phyloP scores from a whole-genome alignment of 2,113 vertebrate genomes.

The Osmerus mordax region DNA sequence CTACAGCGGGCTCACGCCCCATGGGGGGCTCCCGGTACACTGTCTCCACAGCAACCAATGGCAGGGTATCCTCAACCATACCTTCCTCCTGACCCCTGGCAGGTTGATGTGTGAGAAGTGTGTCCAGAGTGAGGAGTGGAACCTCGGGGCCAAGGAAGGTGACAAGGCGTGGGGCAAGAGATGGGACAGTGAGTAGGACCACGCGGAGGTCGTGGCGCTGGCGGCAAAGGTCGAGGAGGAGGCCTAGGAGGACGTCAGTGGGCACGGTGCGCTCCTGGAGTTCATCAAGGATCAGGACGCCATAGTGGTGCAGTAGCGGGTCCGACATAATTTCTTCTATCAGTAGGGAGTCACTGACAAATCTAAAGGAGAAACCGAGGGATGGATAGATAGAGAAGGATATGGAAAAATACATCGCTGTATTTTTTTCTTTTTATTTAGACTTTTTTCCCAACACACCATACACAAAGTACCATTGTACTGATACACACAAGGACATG shows the following conservation, averaged over 20 bases:
- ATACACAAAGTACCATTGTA: too few species aligned
- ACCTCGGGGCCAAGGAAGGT: constrained; percentile 68
- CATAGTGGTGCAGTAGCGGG: constrained; percentile 81
- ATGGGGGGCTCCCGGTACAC: constrained; percentile 60
- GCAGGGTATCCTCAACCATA: not conserved
- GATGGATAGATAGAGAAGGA: not conserved
- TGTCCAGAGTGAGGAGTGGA: constrained; percentile 62
- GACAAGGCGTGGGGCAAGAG: constrained; percentile 71
- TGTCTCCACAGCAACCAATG: constrained; percentile 28
- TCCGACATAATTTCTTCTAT: constrained; percentile 91
- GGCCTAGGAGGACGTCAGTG: constrained; percentile 85
- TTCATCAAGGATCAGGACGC: constrained; percentile 88
- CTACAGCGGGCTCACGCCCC: constrained; percentile 48
- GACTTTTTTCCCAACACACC: too few species aligned
- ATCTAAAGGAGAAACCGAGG: constrained; percentile 65
- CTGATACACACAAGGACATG: too few species aligned
- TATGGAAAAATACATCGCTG: not conserved
- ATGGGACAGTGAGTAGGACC: constrained; percentile 75
- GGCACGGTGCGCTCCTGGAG: constrained; percentile 86
- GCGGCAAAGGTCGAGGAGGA: constrained; percentile 82
- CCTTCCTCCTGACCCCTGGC: not conserved
- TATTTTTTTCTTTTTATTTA: not conserved
- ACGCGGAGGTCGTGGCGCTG: constrained; percentile 72
- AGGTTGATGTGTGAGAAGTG: rapidly evolving
- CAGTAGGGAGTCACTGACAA: constrained; percentile 87